Percentiles rank a stretch among this genome's conserved stretches.
These are phyloP conservation scores for Glyptemys insculpta DNA, from an alignment of 2,797 vertebrate genomes.

Conservation along the genomic window DNA sequence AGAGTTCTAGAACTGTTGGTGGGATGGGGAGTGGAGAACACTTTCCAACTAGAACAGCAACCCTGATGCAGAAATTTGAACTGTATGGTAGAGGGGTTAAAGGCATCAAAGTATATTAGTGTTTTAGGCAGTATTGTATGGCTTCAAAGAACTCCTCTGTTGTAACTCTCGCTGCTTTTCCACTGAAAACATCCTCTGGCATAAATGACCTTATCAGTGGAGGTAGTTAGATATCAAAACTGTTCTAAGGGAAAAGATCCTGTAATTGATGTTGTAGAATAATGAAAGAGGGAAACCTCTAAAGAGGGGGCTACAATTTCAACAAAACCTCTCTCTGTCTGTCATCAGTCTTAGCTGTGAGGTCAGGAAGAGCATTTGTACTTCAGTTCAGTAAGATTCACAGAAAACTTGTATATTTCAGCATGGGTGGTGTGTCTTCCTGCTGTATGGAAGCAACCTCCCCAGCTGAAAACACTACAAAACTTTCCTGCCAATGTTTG, in stretches of 20 bases:
- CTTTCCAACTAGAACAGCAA: not conserved
- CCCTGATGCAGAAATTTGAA: not conserved
- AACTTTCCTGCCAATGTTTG: not conserved
- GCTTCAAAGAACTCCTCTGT: not conserved
- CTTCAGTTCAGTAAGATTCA: not conserved
- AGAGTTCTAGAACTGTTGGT: not conserved
- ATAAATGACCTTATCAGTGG: not conserved
- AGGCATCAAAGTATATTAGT: fast-evolving
- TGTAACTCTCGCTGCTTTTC: not conserved
- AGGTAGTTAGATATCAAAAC: not conserved
- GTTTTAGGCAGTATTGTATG: not conserved
- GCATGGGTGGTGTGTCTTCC: not conserved
- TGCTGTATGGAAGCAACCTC: slow-evolving; percentile 1
- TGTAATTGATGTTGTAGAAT: not conserved
- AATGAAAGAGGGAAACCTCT: not conserved
- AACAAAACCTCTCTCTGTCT: slow-evolving; percentile 4
- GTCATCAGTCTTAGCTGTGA: not conserved
- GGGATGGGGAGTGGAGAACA: not conserved
- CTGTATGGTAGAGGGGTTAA: not conserved
- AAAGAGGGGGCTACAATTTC: slow-evolving; percentile 33
- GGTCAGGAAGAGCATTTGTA: not conserved
- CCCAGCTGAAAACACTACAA: not conserved
- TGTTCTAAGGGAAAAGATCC: not conserved
- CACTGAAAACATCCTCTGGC: not conserved
- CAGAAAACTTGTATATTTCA: not conserved